These are phyloP conservation scores for Troglohyphantes excavatus DNA, from an alignment of 2,888 invertebrate genomes.

Conservation along the genomic window DNA sequence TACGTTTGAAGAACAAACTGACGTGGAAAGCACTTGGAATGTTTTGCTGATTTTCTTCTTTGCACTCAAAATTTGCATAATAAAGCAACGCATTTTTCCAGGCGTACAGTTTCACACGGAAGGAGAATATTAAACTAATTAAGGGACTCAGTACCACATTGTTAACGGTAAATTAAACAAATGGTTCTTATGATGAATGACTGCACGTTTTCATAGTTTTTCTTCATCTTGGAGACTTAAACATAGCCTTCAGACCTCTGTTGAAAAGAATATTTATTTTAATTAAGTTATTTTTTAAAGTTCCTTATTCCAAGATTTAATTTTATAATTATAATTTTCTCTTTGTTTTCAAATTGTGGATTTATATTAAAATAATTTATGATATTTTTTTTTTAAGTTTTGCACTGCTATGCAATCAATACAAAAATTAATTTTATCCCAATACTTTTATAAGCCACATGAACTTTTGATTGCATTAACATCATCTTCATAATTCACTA, in stretches of 20 bases:
- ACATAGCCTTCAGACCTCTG: not conserved
- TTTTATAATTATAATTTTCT: constrained; percentile 57
- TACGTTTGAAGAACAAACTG: not conserved
- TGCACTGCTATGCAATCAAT: constrained; percentile 5
- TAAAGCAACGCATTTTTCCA: constrained; percentile 49
- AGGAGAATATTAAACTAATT: constrained; percentile 66
- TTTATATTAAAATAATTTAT: constrained; percentile 63
- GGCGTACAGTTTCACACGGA: constrained; percentile 5
- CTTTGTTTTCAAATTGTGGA: constrained; percentile 10
- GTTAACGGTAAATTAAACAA: constrained; percentile 74
- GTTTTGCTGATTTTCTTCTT: constrained; percentile 29
- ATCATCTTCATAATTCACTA: no score
- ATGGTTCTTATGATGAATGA: constrained; percentile 71
- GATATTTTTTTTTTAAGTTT: constrained; percentile 11
- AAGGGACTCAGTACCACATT: constrained; percentile 58
- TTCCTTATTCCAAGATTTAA: constrained; percentile 57
- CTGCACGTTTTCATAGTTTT: constrained; percentile 40
- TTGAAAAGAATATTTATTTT: constrained; percentile 62
- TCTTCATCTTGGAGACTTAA: constrained; percentile 10
- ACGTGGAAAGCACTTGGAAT: constrained; percentile 10
- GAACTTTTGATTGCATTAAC: not conserved
- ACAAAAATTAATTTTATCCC: not conserved
- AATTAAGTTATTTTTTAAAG: constrained; percentile 66
- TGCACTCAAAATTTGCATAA: constrained; percentile 58
- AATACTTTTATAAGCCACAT: not conserved